A percentile compares a stretch with the other conserved stretches of the same genome.
Conservation (phyloP, 2,113 vertebrate genomes). For the Daphoenositta chrysoptera region DNA sequence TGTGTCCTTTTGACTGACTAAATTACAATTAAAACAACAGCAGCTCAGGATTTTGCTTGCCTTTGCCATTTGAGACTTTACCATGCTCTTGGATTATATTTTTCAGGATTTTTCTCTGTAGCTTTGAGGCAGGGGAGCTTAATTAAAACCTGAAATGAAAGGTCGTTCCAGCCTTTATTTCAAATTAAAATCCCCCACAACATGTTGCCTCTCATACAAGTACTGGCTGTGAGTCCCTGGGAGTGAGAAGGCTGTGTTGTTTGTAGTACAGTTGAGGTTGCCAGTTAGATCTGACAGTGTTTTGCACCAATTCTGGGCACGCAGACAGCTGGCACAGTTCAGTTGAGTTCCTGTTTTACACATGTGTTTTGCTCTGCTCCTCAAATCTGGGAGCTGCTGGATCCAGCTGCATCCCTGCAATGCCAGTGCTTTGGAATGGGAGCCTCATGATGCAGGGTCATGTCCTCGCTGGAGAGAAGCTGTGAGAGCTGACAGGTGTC, state of each 20-base stretch:
- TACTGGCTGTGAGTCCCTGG: background rate
- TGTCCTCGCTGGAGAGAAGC: background rate
- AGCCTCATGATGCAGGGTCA: accelerated
- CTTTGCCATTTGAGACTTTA: background rate
- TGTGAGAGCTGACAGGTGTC: background rate
- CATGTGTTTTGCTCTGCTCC: background rate
- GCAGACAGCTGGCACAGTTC: background rate
- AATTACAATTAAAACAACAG: background rate
- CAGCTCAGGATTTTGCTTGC: background rate
- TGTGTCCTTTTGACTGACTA: background rate
- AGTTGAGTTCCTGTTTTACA: background rate
- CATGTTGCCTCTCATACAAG: background rate
- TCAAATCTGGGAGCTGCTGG: background rate
- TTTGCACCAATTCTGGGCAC: background rate
- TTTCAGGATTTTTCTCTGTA: background rate
- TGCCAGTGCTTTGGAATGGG: background rate
- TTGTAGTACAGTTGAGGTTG: background rate
- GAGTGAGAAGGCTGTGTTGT: background rate
- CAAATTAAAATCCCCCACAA: background rate
- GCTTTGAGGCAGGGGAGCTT: background rate
- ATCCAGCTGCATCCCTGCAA: background rate
- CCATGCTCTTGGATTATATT: background rate
- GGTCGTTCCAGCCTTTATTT: background rate
- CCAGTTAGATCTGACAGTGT: background rate
- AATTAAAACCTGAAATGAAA: background rate